Percentiles rank a stretch among this genome's conserved stretches.
Evolutionary conservation across 2,797 vertebrate genomes (phyloP).

Genomic region (Pantherophis vulpinus): DNA sequence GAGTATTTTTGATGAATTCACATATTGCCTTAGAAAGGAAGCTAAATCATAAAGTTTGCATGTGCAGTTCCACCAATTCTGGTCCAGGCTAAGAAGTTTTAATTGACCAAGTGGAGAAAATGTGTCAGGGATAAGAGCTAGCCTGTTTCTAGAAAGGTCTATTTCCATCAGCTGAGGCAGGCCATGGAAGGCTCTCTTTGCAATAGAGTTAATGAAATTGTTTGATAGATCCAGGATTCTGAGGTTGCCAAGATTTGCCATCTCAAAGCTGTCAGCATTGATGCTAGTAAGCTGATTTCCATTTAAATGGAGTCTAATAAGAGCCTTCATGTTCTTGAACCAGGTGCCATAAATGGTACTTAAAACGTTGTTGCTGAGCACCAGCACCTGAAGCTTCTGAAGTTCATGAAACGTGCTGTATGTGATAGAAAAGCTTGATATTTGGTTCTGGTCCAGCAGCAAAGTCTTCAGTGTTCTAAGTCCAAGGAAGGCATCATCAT

Average conservation of each 20-base stretch:
- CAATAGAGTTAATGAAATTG: slow-evolving; percentile 75
- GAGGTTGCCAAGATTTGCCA: slow-evolving; percentile 66
- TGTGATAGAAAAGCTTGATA: slow-evolving; percentile 70
- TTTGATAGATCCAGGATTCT: slow-evolving; percentile 79
- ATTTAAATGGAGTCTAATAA: slow-evolving; percentile 74
- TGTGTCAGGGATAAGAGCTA: slow-evolving; percentile 67
- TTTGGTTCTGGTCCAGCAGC: slow-evolving; percentile 76
- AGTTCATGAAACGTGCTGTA: slow-evolving; percentile 72
- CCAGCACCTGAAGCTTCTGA: slow-evolving; percentile 68
- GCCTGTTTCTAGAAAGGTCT: slow-evolving; percentile 79
- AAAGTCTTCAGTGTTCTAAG: slow-evolving; percentile 70
- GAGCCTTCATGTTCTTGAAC: slow-evolving; percentile 67
- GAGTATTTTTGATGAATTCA: slow-evolving; percentile 68
- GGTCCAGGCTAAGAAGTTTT: slow-evolving; percentile 74
- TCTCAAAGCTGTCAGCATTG: slow-evolving; percentile 68
- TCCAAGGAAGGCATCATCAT: slow-evolving; percentile 69
- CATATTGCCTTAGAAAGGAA: slow-evolving; percentile 71
- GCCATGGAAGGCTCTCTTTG: slow-evolving; percentile 68
- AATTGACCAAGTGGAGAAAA: slow-evolving; percentile 77
- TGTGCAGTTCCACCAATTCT: slow-evolving; percentile 79
- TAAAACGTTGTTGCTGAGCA: slow-evolving; percentile 75
- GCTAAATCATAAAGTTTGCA: slow-evolving; percentile 74
- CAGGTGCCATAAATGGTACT: slow-evolving; percentile 67
- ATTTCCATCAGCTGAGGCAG: slow-evolving; percentile 69
- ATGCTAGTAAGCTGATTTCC: slow-evolving; percentile 77